Conservation (phyloP, 2,888 invertebrate genomes). For the Biston betularia region DNA sequence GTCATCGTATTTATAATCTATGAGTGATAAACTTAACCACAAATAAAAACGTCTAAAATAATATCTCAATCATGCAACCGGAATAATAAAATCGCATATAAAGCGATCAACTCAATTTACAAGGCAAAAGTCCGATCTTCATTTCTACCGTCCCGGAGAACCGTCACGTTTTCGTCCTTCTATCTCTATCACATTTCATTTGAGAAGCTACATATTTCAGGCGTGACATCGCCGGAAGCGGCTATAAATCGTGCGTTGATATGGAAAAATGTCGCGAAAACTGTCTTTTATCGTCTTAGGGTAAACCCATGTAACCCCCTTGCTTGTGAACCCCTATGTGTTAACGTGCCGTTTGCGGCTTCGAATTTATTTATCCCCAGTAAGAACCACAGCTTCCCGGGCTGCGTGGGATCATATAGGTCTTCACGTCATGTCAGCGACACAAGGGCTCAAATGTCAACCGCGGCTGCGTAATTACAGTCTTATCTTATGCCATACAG, state of each 20-base stretch:
- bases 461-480: conserved; percentile 71
- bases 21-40: no score
- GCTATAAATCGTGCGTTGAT: conserved; percentile 72
- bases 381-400: conserved; percentile 76
- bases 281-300: conserved; percentile 66
- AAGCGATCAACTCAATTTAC: conserved; percentile 20
- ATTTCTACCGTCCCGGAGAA: conserved; percentile 43
- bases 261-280: conserved; percentile 70
- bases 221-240: conserved; percentile 67
- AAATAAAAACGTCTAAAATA: background rate
- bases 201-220: conserved; percentile 67
- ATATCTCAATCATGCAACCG: conserved; percentile 4
- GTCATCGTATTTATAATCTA: background rate
- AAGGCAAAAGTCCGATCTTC: conserved; percentile 33
- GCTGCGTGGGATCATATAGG: conserved; percentile 67
- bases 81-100: conserved; percentile 16
- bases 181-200: conserved; percentile 64
- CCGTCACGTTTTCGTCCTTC: conserved; percentile 58
- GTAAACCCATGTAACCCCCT: conserved; percentile 50
- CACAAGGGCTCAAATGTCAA: conserved; percentile 73
- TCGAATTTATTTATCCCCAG: conserved; percentile 61
- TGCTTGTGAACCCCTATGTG: conserved; percentile 39
- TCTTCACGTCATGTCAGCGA: conserved; percentile 50
- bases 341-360: conserved; percentile 54
- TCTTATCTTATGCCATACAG: conserved; percentile 62